Evolutionary conservation across 2,797 vertebrate species (phyloP).

Genomic region (Sciurus carolinensis): DNA sequence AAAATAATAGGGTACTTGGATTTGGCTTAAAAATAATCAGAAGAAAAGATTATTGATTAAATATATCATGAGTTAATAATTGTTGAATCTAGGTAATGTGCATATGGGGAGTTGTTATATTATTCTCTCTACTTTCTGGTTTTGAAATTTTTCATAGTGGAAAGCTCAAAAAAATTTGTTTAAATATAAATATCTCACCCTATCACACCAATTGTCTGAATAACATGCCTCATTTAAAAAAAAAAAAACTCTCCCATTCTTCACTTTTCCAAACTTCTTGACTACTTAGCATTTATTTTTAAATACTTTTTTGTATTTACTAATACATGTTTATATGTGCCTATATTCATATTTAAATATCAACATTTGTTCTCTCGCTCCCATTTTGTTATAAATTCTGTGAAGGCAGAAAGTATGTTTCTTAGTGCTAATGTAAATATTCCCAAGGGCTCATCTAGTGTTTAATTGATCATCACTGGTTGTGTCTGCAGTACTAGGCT

Average conservation of each 20-base stretch:
- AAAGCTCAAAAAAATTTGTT: constrained; percentile 59
- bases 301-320: constrained; percentile 56
- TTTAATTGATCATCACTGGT: constrained; percentile 43
- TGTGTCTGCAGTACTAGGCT: constrained; percentile 11
- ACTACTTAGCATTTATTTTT: constrained; percentile 52
- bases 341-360: constrained; percentile 55
- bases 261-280: constrained; percentile 51
- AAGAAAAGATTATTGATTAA: constrained; percentile 52
- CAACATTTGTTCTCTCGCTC: constrained; percentile 8
- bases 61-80: constrained; percentile 21
- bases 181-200: constrained; percentile 49
- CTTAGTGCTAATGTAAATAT: constrained; percentile 66
- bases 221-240: constrained; percentile 8
- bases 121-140: constrained; percentile 30
- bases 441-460: not conserved
- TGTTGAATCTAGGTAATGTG: not conserved
- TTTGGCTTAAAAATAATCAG: constrained; percentile 21
- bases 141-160: constrained; percentile 52
- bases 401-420: constrained; percentile 35
- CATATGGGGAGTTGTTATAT: not conserved
- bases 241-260: not conserved
- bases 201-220: constrained; percentile 17
- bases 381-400: constrained; percentile 60
- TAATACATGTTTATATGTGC: constrained; percentile 44
- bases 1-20: not conserved